These are phyloP conservation scores for Spodoptera littoralis DNA, from an alignment of 2,888 invertebrate species.

Conservation along the genomic window DNA sequence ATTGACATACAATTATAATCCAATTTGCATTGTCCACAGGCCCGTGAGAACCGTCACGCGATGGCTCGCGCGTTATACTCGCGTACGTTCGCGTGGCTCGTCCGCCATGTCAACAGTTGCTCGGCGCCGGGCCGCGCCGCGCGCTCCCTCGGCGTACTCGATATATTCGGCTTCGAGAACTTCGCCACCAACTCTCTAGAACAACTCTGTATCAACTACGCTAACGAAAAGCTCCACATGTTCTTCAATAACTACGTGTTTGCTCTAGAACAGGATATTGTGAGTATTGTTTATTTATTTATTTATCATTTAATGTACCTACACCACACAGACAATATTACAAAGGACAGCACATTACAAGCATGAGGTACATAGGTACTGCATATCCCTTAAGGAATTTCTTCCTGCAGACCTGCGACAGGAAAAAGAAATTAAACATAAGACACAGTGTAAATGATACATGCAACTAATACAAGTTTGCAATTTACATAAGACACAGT, in stretches of 20 bases:
- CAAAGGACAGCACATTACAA: too few relatives aligned
- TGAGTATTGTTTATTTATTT: too few relatives aligned
- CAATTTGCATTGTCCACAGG: slow-evolving; percentile 79
- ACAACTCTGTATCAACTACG: slow-evolving; percentile 97
- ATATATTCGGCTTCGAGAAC: slow-evolving; percentile 98
- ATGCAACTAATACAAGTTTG: too few relatives aligned
- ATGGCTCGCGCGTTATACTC: slow-evolving; percentile 98
- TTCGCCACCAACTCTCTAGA: slow-evolving; percentile 97
- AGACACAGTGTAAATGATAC: too few relatives aligned
- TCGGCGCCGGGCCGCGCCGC: slow-evolving; percentile 96
- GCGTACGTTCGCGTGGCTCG: slow-evolving; percentile 96
- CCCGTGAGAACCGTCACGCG: slow-evolving; percentile 96
- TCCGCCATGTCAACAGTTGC: slow-evolving; percentile 97
- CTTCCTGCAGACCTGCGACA: too few relatives aligned
- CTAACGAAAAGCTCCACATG: slow-evolving; percentile 97
- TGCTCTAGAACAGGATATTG: slow-evolving; percentile 97
- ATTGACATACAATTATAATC: neutral
- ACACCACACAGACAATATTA: too few relatives aligned
- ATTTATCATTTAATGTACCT: too few relatives aligned
- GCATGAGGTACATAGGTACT: too few relatives aligned
- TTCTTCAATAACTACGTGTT: slow-evolving; percentile 99
- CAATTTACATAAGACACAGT: too few relatives aligned
- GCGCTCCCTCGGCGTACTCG: slow-evolving; percentile 94
- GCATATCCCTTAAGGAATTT: too few relatives aligned
- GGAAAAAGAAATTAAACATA: too few relatives aligned